Evolutionary conservation across 2,113 vertebrate genomes (phyloP).

Genomic region (Toxotes chatareus): DNA sequence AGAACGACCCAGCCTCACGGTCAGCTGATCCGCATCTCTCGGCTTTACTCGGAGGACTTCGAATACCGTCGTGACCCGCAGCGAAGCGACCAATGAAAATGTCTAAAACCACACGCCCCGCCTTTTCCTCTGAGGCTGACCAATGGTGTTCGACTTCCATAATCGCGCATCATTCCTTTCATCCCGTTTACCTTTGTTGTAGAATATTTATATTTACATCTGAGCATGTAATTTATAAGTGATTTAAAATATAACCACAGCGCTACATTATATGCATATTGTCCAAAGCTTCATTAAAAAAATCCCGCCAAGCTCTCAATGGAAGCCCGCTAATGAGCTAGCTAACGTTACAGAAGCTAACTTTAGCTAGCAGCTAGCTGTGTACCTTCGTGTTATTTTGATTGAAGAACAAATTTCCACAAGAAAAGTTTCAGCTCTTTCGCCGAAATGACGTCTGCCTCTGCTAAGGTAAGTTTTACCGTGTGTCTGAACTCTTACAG

Average conservation of each 20-base stretch:
- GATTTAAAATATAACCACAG: accelerated
- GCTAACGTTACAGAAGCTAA: constrained; percentile 53
- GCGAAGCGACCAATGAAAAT: constrained; percentile 44
- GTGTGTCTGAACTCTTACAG: background rate
- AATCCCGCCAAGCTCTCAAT: background rate
- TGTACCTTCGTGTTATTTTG: constrained; percentile 21
- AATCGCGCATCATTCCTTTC: constrained; percentile 48
- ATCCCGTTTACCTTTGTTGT: constrained; percentile 59
- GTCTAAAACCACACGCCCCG: background rate
- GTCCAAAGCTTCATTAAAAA: background rate
- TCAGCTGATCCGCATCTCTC: constrained; percentile 72
- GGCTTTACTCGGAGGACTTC: constrained; percentile 35
- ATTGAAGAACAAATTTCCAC: background rate
- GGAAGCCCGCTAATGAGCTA: constrained; percentile 48
- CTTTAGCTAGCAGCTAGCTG: constrained; percentile 55
- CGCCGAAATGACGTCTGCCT: constrained; percentile 83
- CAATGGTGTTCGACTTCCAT: constrained; percentile 55
- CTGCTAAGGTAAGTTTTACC: constrained; percentile 80
- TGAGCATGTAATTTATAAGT: constrained; percentile 23
- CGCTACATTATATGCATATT: accelerated
- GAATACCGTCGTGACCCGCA: background rate
- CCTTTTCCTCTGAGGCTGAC: constrained; percentile 49
- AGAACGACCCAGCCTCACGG: background rate
- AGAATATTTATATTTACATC: background rate
- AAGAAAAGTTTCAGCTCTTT: background rate